Evolutionary conservation across 2,888 invertebrate species (phyloP).

Genomic region (Adela reaumurella): DNA sequence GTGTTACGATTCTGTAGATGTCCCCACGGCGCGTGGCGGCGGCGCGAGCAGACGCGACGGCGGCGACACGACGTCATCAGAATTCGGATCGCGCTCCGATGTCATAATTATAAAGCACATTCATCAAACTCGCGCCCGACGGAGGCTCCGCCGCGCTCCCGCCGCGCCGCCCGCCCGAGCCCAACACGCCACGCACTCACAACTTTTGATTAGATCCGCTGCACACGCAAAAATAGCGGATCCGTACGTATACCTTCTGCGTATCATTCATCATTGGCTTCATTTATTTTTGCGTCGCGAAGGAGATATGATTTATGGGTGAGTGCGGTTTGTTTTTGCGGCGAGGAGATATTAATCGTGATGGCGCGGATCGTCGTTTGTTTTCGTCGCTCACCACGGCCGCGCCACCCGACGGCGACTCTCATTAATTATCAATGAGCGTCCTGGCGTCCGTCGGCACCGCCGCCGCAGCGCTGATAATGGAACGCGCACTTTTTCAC

Average conservation of each 20-base stretch:
- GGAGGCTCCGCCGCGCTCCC: too few species aligned
- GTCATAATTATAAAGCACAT: neutral
- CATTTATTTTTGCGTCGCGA: conserved; percentile 54
- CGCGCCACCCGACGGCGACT: conserved; percentile 27
- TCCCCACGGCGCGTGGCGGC: too few species aligned
- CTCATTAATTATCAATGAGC: conserved; percentile 56
- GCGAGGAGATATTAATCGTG: conserved; percentile 53
- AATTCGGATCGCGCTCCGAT: neutral
- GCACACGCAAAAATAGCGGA: neutral
- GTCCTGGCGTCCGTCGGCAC: too few species aligned
- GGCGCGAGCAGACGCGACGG: too few species aligned
- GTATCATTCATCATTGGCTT: conserved; percentile 48
- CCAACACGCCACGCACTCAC: neutral
- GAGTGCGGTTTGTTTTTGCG: conserved; percentile 51
- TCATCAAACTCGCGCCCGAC: neutral
- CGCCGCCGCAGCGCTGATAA: conserved; percentile 39
- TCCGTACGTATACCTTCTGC: neutral
- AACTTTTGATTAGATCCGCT: neutral
- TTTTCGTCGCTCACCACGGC: conserved; percentile 41
- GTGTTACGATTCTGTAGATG: too few species aligned
- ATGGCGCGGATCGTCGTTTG: conserved; percentile 49
- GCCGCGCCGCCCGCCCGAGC: too few species aligned
- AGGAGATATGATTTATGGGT: conserved; percentile 51
- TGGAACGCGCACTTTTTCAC: conserved; percentile 43
- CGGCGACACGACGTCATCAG: neutral